Percentiles rank a stretch among this genome's conserved stretches.
These are phyloP conservation scores for Drosophila jambulina DNA, from an alignment of 1,140 invertebrate genomes.

Conservation along the genomic window DNA sequence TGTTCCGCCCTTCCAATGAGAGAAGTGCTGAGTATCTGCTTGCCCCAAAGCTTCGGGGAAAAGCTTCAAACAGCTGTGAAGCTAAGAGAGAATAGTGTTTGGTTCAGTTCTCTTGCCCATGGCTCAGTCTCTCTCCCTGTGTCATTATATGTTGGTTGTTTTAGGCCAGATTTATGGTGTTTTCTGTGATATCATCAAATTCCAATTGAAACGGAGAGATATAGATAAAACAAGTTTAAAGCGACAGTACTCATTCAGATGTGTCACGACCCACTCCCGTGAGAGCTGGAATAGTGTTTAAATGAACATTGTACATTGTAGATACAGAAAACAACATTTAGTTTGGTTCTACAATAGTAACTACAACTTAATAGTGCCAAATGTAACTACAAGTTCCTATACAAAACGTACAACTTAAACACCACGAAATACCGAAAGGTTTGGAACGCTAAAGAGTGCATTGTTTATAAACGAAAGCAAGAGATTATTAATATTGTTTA, in stretches of 20 bases:
- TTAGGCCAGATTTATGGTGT: conserved; percentile 27
- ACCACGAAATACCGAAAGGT: background rate
- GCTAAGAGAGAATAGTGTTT: conserved; percentile 8
- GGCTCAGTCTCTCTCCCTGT: background rate
- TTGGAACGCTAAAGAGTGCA: background rate
- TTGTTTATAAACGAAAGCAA: background rate
- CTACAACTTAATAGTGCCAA: no score
- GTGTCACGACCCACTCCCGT: conserved; percentile 1
- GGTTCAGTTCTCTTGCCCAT: background rate
- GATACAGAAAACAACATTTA: background rate
- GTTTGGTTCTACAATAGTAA: background rate
- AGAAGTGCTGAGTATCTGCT: conserved; percentile 19
- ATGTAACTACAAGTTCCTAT: background rate
- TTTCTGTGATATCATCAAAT: conserved; percentile 45
- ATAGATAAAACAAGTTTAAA: conserved; percentile 29
- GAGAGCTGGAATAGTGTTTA: background rate
- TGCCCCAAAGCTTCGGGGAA: conserved; percentile 52
- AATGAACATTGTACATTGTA: background rate
- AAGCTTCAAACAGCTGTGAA: conserved; percentile 38
- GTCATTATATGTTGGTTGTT: conserved; percentile 14
- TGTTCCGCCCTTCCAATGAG: conserved; percentile 48
- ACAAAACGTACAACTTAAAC: background rate
- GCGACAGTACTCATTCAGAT: conserved; percentile 3
- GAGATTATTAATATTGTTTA: background rate
- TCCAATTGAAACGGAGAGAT: background rate